Evolutionary conservation across 2,888 invertebrate genomes (phyloP), one percentile per base, ranked within the genome.

Genomic region (Argyresthia albistria): DNA sequence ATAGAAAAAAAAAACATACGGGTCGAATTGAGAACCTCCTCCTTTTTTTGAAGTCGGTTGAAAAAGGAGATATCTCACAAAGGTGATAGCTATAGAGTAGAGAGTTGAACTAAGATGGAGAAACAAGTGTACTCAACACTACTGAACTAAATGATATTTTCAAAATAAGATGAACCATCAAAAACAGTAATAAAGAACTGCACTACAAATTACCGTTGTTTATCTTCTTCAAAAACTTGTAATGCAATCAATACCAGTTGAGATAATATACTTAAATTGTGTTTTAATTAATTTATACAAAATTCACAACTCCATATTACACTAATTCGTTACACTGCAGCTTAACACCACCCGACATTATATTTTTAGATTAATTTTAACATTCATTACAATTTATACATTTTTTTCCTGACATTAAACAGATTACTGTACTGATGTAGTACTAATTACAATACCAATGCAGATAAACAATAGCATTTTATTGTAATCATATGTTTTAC

Each of bases 271-370:
- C 39, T 39, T 39, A 57, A 50, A 52, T 54, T 52, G 14, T 36
- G 59, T 68, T 68, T 71, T 75, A 72, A 70, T 70, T 58, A 65
- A 72, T 75, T 72, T 72, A 70, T 73, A 73, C 66, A 75, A 73
- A 76, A 71, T 69, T 71, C 67, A 73, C 69, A 70, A 66, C 59
- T 59, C 57, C 59, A 64, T 66, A 60, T 50, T 45, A 55, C 60
- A 64, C 63, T 68, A 47, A 47, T 59, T 58, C 55, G 59, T 58
- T 45, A 45, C 48, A 64, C 64, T 65, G 67, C 61, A 65, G 64
- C 66, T 69, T 70, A 69, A 59, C 60, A 68, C 66, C 66, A 65
- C 67, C 64, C 25, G 25, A 67, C 64, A 67, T 63, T 55, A 60
- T 69, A 67, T 72, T 73, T 76, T 71, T 69, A 59, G 45, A 15